Conservation (phyloP, 2,113 vertebrate genomes). For the Barbus barbus region DNA sequence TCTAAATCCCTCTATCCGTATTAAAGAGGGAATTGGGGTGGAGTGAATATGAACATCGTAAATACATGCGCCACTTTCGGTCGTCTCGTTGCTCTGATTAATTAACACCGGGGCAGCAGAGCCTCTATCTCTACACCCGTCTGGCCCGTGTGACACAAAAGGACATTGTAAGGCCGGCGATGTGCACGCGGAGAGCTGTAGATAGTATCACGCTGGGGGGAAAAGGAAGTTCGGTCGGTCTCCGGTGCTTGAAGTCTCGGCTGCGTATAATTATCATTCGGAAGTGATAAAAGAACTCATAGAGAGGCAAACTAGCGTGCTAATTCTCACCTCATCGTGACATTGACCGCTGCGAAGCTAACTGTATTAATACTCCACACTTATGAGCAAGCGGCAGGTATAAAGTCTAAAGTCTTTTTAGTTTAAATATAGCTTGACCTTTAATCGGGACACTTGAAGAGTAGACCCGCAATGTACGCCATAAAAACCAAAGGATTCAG, state of each 20-base stretch:
- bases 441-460: slow-evolving; percentile 32
- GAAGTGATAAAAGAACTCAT: slow-evolving; percentile 67
- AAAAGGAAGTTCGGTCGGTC: slow-evolving; percentile 31
- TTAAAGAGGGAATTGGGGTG: slow-evolving; percentile 66
- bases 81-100: slow-evolving; percentile 63
- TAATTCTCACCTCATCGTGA: slow-evolving; percentile 72
- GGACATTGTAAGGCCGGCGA: slow-evolving; percentile 62
- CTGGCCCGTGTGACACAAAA: slow-evolving; percentile 63
- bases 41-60: slow-evolving; percentile 48
- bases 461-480: not conserved
- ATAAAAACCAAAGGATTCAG: not conserved
- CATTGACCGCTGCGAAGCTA: slow-evolving; percentile 47
- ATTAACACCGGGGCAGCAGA: slow-evolving; percentile 66
- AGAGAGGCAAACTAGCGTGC: slow-evolving; percentile 68
- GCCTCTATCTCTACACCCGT: slow-evolving; percentile 29
- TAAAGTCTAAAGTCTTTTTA: slow-evolving; percentile 7
- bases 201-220: not conserved
- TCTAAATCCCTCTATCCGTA: slow-evolving; percentile 63
- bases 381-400: not conserved
- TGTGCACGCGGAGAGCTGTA: not conserved
- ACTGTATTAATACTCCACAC: slow-evolving; percentile 48
- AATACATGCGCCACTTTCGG: slow-evolving; percentile 45
- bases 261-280: slow-evolving; percentile 69
- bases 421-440: slow-evolving; percentile 7
- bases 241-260: slow-evolving; percentile 49